phyloP scores from a whole-genome alignment of 2,888 invertebrate species.

The Eubasilissa splendida region DNA sequence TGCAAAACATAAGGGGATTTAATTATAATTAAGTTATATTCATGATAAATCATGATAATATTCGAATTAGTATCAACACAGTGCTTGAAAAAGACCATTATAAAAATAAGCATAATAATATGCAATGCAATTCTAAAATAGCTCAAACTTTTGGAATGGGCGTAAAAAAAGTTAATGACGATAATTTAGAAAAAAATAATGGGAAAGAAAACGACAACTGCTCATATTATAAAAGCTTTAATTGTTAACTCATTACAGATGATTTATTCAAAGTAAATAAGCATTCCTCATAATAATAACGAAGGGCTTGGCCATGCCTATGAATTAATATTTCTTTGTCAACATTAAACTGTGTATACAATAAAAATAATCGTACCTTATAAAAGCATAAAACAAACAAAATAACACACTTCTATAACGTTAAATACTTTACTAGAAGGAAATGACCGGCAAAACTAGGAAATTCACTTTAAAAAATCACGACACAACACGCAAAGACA shows the following conservation, averaged over 20 bases:
- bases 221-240: not conserved
- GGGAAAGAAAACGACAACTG: not conserved
- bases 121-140: constrained; percentile 32
- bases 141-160: constrained; percentile 29
- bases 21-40: no score
- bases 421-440: constrained; percentile 20
- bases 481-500: constrained; percentile 49
- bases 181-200: constrained; percentile 11
- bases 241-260: constrained; percentile 6
- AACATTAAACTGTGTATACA: constrained; percentile 11
- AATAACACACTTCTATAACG: constrained; percentile 4
- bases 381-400: constrained; percentile 43
- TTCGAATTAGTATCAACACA: no score
- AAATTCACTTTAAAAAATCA: constrained; percentile 37
- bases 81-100: not conserved
- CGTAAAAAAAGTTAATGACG: constrained; percentile 16
- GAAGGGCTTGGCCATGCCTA: constrained; percentile 51
- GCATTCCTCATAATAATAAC: constrained; percentile 39
- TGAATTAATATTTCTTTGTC: constrained; percentile 33
- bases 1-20: no score
- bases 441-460: constrained; percentile 44
- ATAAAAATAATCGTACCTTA: constrained; percentile 28
- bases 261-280: constrained; percentile 41
- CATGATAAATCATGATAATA: no score
- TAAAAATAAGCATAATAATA: constrained; percentile 30